Evolutionary conservation across 2,888 invertebrate genomes (phyloP).

Genomic region (Pinctada fucata): DNA sequence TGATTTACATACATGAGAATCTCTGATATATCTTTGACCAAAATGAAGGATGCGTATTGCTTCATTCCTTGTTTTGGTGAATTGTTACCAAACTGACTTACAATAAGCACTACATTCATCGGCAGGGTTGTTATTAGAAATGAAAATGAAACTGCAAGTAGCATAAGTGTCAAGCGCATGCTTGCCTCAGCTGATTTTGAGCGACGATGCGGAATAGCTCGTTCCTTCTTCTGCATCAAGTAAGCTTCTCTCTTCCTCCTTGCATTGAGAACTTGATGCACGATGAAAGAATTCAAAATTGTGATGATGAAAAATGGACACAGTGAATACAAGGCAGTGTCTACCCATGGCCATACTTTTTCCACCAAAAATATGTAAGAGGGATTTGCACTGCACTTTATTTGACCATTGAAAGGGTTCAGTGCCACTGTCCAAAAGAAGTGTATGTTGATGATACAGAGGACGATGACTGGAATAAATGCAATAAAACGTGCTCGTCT

Average conservation of each 20-base stretch:
- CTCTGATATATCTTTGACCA: constrained; percentile 67
- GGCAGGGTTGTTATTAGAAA: constrained; percentile 73
- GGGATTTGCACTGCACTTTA: constrained; percentile 54
- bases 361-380: constrained; percentile 54
- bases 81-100: constrained; percentile 50
- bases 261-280: constrained; percentile 67
- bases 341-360: constrained; percentile 74
- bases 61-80: constrained; percentile 35
- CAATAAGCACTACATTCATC: constrained; percentile 67
- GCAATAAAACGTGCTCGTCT: constrained; percentile 48
- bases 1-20: constrained; percentile 74
- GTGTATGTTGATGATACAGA: constrained; percentile 68
- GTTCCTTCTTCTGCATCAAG: constrained; percentile 36
- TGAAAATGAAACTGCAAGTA: constrained; percentile 73
- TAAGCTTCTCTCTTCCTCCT: constrained; percentile 45
- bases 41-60: constrained; percentile 51
- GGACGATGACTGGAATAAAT: constrained; percentile 58
- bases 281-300: constrained; percentile 71
- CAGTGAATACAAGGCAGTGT: constrained; percentile 72
- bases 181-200: constrained; percentile 54
- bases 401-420: constrained; percentile 42
- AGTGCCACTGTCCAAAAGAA: constrained; percentile 70
- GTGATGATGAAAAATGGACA: constrained; percentile 71
- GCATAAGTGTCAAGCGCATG: constrained; percentile 70
- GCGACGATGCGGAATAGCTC: constrained; percentile 22